phyloP scores from a whole-genome alignment of 92 coral and sea anemone species.

The Anthopleura xanthogrammica region DNA sequence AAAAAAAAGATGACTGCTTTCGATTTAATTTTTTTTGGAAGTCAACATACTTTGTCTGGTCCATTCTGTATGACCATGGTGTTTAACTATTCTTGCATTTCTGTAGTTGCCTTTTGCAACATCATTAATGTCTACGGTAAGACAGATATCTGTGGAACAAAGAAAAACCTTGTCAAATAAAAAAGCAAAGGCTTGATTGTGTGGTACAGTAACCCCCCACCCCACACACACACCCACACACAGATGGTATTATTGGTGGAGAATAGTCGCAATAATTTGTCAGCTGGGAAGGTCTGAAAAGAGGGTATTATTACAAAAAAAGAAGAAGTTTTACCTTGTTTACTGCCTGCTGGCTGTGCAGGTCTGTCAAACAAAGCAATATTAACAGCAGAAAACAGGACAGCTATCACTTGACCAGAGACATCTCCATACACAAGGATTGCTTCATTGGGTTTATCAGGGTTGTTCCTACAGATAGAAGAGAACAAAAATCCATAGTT shows the following conservation, averaged over 20 bases:
- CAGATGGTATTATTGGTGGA: no score
- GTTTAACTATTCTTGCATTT: constrained; percentile 87
- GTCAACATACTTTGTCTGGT: constrained; percentile 79
- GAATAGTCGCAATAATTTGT: no score
- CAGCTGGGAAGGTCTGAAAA: no score
- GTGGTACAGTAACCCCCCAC: no score
- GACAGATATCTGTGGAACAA: constrained; percentile 67
- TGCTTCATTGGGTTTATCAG: constrained; percentile 84
- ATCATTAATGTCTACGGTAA: constrained; percentile 85
- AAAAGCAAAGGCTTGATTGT: no score
- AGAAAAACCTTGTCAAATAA: neutral
- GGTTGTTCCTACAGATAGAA: constrained; percentile 67
- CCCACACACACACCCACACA: no score
- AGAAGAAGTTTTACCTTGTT: constrained; percentile 71
- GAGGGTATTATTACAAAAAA: no score
- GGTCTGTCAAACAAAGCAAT: constrained; percentile 96
- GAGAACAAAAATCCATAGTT: no score
- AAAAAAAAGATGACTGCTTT: neutral
- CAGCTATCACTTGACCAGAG: constrained; percentile 85
- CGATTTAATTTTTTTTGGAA: no score
- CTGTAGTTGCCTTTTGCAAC: constrained; percentile 78
- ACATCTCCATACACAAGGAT: constrained; percentile 96
- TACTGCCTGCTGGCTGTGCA: constrained; percentile 85
- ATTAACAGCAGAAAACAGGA: constrained; percentile 88
- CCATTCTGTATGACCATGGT: constrained; percentile 97